Percentiles rank a stretch among this genome's conserved stretches.
These are phyloP conservation scores for Oreochromis grahami DNA, from an alignment of 2,797 vertebrate species.

Conservation along the genomic window DNA sequence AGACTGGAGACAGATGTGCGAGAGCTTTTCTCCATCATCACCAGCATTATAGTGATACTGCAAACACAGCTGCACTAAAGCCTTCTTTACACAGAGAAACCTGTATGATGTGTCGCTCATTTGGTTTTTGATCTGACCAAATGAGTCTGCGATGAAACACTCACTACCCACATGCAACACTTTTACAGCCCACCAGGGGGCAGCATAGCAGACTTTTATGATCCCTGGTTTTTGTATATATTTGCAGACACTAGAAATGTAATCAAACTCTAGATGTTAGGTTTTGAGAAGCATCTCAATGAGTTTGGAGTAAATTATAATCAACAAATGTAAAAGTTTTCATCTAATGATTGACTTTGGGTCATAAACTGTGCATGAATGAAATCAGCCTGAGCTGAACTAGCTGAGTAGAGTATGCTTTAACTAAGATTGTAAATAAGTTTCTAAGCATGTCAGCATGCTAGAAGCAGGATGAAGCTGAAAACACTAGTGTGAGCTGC, in stretches of 20 bases:
- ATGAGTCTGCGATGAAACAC: background rate
- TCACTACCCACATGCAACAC: background rate
- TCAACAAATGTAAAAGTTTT: background rate
- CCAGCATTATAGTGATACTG: slow-evolving; percentile 17
- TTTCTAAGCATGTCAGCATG: background rate
- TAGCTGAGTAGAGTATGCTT: background rate
- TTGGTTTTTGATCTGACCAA: background rate
- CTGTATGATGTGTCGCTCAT: background rate
- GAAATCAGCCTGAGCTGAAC: background rate
- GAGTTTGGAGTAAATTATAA: background rate
- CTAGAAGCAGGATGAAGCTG: background rate
- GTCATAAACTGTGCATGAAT: background rate
- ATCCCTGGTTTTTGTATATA: background rate
- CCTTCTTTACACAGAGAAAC: background rate
- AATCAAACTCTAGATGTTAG: background rate
- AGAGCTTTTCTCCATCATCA: slow-evolving; percentile 18
- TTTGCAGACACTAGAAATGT: background rate
- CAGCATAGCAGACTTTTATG: background rate
- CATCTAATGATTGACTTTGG: background rate
- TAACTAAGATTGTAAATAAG: background rate
- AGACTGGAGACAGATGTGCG: background rate
- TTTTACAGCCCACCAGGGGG: background rate
- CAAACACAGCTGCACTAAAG: slow-evolving; percentile 21
- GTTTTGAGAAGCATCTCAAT: background rate
- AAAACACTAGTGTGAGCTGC: background rate